Conservation (phyloP, 2,797 vertebrate species). For the Channa striata region DNA sequence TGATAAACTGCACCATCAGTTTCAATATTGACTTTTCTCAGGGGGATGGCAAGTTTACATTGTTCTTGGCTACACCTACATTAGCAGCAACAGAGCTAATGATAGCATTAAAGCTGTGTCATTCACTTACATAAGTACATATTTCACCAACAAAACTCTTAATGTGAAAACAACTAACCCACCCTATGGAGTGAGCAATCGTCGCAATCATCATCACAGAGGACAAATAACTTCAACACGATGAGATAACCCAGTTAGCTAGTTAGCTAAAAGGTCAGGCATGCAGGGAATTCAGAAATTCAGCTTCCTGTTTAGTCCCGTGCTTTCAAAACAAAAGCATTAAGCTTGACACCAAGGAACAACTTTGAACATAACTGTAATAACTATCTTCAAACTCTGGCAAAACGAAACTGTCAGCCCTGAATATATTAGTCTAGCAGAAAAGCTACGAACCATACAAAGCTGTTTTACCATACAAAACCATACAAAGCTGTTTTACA, state of each 20-base stretch:
- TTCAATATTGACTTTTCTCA: constrained; percentile 42
- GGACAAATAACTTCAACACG: constrained; percentile 19
- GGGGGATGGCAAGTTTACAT: constrained; percentile 39
- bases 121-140: background rate
- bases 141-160: background rate
- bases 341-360: constrained; percentile 16
- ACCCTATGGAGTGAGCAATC: background rate
- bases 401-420: accelerated
- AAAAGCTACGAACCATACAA: background rate
- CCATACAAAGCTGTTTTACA: background rate
- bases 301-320: constrained; percentile 59
- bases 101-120: background rate
- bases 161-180: background rate
- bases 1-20: constrained; percentile 30
- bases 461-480: background rate
- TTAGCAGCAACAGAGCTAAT: constrained; percentile 41
- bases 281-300: constrained; percentile 31
- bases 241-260: constrained; percentile 36
- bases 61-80: constrained; percentile 53
- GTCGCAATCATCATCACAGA: background rate
- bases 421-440: background rate
- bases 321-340: constrained; percentile 73
- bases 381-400: background rate
- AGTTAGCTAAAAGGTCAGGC: constrained; percentile 41
- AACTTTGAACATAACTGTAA: background rate